Conservation (phyloP, 2,797 vertebrate species). For the Capromys pilorides region DNA sequence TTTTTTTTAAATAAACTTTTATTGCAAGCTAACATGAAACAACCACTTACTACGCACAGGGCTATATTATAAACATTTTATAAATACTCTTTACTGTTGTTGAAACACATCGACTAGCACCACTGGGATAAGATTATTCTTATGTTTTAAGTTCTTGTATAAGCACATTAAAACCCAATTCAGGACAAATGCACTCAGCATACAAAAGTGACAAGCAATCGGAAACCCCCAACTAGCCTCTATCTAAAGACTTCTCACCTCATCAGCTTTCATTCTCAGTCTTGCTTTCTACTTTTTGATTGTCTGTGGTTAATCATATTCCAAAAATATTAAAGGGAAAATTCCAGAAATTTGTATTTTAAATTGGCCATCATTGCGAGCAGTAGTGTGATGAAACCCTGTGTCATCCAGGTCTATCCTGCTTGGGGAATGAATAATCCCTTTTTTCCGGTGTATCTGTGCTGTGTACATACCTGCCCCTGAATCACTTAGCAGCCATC, state of each 20-base stretch:
- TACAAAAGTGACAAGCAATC: not conserved
- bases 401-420: not conserved
- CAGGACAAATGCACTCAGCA: not conserved
- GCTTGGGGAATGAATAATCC: not conserved
- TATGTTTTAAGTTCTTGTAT: not conserved
- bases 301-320: not conserved
- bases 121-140: not conserved
- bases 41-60: not conserved
- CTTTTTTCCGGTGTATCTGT: not conserved
- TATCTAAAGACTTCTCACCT: not conserved
- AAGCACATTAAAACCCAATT: not conserved
- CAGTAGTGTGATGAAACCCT: not conserved
- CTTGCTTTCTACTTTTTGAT: not conserved
- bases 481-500: not conserved
- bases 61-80: not conserved
- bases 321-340: not conserved
- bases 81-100: not conserved
- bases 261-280: not conserved
- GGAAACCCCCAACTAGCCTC: not conserved
- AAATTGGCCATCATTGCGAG: not conserved
- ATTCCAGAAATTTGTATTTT: not conserved
- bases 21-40: not conserved
- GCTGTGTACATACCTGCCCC: accelerated
- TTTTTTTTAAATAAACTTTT: not conserved
- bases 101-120: not conserved